These are phyloP conservation scores for Actinostola sp. DNA, from an alignment of 92 coral and sea anemone genomes.

Conservation along the genomic window DNA sequence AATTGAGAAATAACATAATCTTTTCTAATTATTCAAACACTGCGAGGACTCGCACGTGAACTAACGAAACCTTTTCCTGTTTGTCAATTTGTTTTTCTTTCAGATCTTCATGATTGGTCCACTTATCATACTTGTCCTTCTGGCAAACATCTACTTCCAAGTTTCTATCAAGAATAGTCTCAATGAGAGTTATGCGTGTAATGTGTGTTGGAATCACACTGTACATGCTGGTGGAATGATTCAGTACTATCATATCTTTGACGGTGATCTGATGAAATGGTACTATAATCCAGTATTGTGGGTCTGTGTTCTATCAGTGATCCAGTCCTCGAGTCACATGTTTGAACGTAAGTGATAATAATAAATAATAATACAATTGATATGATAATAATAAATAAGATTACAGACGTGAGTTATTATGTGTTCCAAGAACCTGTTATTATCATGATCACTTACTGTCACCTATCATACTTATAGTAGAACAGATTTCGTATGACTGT, in stretches of 20 bases:
- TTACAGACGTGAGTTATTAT: no score
- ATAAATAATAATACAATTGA: no score
- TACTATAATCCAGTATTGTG: constrained; percentile 76
- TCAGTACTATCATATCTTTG: constrained; percentile 52
- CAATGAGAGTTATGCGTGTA: background rate
- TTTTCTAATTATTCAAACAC: no score
- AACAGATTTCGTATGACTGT: no score
- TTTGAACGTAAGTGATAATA: constrained; percentile 91
- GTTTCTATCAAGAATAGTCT: constrained; percentile 67
- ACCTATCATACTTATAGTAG: no score
- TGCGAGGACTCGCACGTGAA: no score
- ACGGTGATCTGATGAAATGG: constrained; percentile 66
- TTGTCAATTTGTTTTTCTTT: no score
- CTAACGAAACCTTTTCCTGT: no score
- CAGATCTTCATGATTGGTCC: constrained; percentile 81
- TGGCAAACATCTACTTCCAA: constrained; percentile 85
- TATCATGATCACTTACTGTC: no score
- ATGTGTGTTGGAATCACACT: constrained; percentile 60
- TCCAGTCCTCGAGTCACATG: constrained; percentile 73
- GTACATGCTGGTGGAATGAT: constrained; percentile 24
- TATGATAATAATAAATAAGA: no score
- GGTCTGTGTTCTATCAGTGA: constrained; percentile 50
- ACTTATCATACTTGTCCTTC: constrained; percentile 57
- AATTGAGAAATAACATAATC: no score
- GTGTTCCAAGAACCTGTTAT: no score